phyloP scores from a whole-genome alignment of 2,113 vertebrate species.

The Hystrix brachyura region DNA sequence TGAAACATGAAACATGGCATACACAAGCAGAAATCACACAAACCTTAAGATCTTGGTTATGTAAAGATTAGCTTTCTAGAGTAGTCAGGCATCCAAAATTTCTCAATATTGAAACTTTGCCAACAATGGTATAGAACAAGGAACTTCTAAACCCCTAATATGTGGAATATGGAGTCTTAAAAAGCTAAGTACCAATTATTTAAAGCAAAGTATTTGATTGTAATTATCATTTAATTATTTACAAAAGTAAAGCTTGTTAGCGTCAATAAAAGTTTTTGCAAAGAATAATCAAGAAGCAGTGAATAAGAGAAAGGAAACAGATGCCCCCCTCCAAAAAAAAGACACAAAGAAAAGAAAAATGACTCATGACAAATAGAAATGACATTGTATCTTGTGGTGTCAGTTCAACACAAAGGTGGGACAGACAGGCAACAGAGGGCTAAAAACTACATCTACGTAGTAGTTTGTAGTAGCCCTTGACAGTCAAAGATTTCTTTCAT shows the following conservation, averaged over 20 bases:
- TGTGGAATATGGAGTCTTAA: not conserved
- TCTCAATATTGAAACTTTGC: not conserved
- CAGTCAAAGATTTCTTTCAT: not conserved
- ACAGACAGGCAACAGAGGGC: not conserved
- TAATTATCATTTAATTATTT: not conserved
- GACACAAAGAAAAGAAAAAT: not conserved
- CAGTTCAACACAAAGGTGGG: not conserved
- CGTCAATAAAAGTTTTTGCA: not conserved
- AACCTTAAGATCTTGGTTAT: not conserved
- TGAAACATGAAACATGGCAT: not conserved
- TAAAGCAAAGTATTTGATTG: constrained; percentile 38
- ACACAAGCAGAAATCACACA: not conserved
- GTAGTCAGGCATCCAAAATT: not conserved
- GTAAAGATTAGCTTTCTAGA: not conserved
- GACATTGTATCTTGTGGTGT: not conserved
- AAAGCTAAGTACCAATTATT: not conserved
- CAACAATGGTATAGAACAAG: not conserved
- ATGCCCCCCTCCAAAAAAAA: not conserved
- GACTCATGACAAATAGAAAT: not conserved
- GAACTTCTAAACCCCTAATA: not conserved
- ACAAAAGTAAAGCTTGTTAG: not conserved
- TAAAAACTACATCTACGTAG: not conserved
- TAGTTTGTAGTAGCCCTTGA: not conserved
- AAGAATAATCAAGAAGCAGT: not conserved
- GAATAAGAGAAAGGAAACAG: not conserved